These are phyloP conservation scores for Manduca sexta DNA, from an alignment of 1,140 invertebrate genomes.

Conservation along the genomic window DNA sequence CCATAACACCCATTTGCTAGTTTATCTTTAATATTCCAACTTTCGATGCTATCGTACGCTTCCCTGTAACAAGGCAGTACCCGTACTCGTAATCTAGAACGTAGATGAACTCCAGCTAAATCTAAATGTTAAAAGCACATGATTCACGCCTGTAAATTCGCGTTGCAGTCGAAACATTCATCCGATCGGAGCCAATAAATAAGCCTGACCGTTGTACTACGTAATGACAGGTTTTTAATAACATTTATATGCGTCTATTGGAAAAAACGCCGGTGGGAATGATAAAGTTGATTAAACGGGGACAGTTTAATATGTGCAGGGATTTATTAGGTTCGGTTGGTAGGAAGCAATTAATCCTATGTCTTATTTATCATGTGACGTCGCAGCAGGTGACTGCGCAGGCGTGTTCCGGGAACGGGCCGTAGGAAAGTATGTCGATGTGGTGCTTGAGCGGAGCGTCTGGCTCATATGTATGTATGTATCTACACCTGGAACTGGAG, in stretches of 20 bases:
- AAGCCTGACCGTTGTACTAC: conserved; percentile 19
- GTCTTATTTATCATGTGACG: conserved; percentile 57
- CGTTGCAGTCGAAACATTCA: conserved; percentile 1
- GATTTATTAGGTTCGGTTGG: conserved; percentile 45
- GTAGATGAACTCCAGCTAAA: neutral
- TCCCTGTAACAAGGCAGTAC: too few relatives aligned
- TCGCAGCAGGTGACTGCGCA: conserved; percentile 54
- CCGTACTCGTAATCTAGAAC: neutral
- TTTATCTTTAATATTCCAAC: too few relatives aligned
- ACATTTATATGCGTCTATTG: neutral
- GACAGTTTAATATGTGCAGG: conserved; percentile 46
- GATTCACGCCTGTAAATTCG: neutral
- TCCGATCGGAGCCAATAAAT: neutral
- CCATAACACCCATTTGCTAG: too few relatives aligned
- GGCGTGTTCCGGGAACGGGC: conserved; percentile 48
- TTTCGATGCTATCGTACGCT: too few relatives aligned
- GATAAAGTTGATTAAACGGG: conserved; percentile 38
- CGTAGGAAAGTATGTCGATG: conserved; percentile 7
- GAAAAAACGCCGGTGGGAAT: conserved; percentile 34
- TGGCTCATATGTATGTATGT: too few relatives aligned
- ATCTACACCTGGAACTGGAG: too few relatives aligned
- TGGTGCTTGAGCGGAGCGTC: conserved; percentile 12
- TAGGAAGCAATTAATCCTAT: conserved; percentile 65
- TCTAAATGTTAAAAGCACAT: neutral
- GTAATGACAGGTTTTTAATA: conserved; percentile 43